Base-by-base conservation (phyloP, 2,113 vertebrate species). In the Carlito syrichta region DNA sequence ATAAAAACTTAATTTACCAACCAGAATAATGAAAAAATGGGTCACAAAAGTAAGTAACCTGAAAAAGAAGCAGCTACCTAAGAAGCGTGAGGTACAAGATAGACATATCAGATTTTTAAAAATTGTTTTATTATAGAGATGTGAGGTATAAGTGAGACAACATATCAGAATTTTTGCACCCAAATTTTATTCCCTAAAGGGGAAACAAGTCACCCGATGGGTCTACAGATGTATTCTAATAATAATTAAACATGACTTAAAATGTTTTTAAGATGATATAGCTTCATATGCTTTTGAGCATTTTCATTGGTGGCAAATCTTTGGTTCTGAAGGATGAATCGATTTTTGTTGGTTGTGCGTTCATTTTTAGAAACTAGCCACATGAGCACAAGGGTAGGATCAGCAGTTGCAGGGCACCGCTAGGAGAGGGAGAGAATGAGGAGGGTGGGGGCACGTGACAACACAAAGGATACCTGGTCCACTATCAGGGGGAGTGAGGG, bases 311-410 rank as follows among this genome's bases (percentile, higher is more conserved):
- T 73, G 32, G 40, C n/a, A 92, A 96, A 92, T 90, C 58, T 89
- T 89, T 86, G 35, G 71, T 94, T 95, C 50, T 92, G 35, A 96
- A 71, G 27, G 38, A 88, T 82, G 20, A 50, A 83, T 69, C 82
- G 10, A 6, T 38, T 97, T 94, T 89, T 78, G 35, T 45, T 77
- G 73, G 25, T 43, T 48, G 12, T 90, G 13, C 52, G 43, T 92
- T 96, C 50, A 92, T 74, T 95, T 91, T 77, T n/a, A n/a, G n/a
- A n/a, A n/a, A n/a, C n/a, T n/a, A n/a, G n/a, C n/a, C n/a, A n/a
- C n/a, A n/a, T n/a, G n/a, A n/a, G n/a, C n/a, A n/a, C n/a, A n/a
- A n/a, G n/a, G n/a, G n/a, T n/a, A n/a, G n/a, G n/a, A n/a, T n/a
- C n/a, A n/a, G n/a, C n/a, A n/a, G n/a, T n/a, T n/a, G n/a, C n/a